Evolutionary conservation across 23 tunicate species (phyloP).

Genomic region (Halocynthia roretzi): DNA sequence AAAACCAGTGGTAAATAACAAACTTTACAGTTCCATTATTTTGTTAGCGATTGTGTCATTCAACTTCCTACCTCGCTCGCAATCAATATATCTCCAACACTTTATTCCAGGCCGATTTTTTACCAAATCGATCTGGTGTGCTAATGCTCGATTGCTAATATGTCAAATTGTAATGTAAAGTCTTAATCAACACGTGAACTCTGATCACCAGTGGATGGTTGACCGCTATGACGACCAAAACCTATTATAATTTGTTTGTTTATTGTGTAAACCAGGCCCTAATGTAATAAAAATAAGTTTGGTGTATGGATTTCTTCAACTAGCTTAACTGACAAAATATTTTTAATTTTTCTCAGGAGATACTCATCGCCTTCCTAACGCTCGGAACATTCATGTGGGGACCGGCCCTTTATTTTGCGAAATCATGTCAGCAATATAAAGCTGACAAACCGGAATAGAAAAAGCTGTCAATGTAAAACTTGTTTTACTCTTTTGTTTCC

Average conservation of each 20-base stretch:
- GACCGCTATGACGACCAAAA: too few relatives aligned
- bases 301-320: too few relatives aligned
- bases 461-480: too few relatives aligned
- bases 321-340: background rate
- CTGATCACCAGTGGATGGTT: too few relatives aligned
- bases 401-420: conserved; percentile 6
- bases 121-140: background rate
- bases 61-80: background rate
- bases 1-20: conserved; percentile 5
- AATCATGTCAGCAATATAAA: conserved; percentile 16
- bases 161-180: background rate
- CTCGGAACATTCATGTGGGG: conserved; percentile 5
- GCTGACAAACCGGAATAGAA: background rate
- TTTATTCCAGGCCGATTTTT: background rate
- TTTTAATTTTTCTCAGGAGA: conserved; percentile 6
- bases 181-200: background rate
- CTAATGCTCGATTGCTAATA: background rate
- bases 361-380: background rate
- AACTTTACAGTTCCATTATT: background rate
- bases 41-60: background rate
- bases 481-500: too few relatives aligned
- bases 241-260: background rate
- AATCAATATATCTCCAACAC: too few relatives aligned
- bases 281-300: too few relatives aligned
- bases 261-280: background rate